These are phyloP conservation scores for Uropetala carovei DNA, from an alignment of 2,888 invertebrate species.

Conservation along the genomic window DNA sequence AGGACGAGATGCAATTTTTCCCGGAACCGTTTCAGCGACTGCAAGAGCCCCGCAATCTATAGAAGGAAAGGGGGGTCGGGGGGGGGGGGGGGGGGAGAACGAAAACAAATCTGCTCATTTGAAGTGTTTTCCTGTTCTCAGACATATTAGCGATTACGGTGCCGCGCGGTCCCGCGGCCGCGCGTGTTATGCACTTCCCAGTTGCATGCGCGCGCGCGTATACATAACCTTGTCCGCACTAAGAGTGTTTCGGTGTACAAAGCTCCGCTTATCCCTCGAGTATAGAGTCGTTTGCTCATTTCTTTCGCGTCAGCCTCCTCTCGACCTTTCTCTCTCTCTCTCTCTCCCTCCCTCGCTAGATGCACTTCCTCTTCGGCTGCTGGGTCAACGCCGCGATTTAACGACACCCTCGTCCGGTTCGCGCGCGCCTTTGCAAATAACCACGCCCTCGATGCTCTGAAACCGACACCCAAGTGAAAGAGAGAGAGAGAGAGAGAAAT, in stretches of 20 bases:
- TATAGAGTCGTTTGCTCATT: too few species aligned
- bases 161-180: too few species aligned
- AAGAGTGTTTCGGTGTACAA: not conserved
- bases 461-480: not conserved
- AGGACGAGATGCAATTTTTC: too few species aligned
- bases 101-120: not conserved
- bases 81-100: not conserved
- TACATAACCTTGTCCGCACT: slow-evolving; percentile 33
- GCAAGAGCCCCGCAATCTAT: too few species aligned
- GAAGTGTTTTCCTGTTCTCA: slow-evolving; percentile 20
- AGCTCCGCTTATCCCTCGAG: not conserved
- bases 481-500: too few species aligned
- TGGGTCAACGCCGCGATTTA: slow-evolving; percentile 1
- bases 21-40: too few species aligned
- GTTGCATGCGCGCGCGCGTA: not conserved
- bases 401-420: not conserved
- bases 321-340: not conserved
- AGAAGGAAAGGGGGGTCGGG: not conserved
- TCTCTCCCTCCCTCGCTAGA: not conserved
- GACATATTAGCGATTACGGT: not conserved
- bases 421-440: not conserved
- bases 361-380: not conserved
- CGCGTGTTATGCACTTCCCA: not conserved
- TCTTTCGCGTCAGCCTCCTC: not conserved
- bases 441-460: not conserved